Percentiles rank a stretch among this genome's conserved stretches.
Evolutionary conservation across 2,888 invertebrate genomes (phyloP).

Genomic region (Drosophila paramelanica): DNA sequence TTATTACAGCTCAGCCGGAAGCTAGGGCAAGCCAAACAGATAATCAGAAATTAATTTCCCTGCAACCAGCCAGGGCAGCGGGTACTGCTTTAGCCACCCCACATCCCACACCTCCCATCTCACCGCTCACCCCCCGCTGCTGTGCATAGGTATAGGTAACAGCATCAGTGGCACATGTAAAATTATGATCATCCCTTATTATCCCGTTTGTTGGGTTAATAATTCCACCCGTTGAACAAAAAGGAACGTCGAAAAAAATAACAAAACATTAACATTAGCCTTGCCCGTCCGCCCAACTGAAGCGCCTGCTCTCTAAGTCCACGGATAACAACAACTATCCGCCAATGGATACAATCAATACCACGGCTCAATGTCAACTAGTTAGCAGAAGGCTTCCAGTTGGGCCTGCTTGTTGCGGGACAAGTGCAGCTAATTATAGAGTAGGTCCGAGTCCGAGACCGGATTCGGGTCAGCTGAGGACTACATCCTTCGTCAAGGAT

Average conservation of each 20-base stretch:
- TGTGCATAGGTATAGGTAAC: constrained; percentile 35
- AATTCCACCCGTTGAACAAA: constrained; percentile 48
- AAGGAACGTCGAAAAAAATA: constrained; percentile 12
- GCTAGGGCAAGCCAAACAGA: constrained; percentile 80
- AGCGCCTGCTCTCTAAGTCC: constrained; percentile 32
- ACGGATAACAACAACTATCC: constrained; percentile 53
- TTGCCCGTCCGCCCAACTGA: constrained; percentile 30
- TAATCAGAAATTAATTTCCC: constrained; percentile 85
- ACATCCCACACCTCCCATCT: too few species aligned
- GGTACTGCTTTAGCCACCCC: constrained; percentile 12
- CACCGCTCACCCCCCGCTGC: constrained; percentile 36
- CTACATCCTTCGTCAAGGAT: constrained; percentile 54
- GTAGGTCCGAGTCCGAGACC: constrained; percentile 19
- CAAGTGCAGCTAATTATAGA: constrained; percentile 77
- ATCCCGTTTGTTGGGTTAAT: constrained; percentile 79
- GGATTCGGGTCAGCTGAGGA: not conserved
- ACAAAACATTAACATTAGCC: constrained; percentile 50
- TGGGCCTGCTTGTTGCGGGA: constrained; percentile 34
- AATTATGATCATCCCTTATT: constrained; percentile 82
- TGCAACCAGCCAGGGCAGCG: constrained; percentile 60
- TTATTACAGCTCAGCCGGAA: constrained; percentile 24
- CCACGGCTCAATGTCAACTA: constrained; percentile 40
- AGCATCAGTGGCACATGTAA: constrained; percentile 65
- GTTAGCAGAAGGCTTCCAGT: constrained; percentile 20
- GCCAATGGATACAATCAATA: constrained; percentile 44